Conservation (phyloP, 2,113 vertebrate species). For the Enhydra lutris region DNA sequence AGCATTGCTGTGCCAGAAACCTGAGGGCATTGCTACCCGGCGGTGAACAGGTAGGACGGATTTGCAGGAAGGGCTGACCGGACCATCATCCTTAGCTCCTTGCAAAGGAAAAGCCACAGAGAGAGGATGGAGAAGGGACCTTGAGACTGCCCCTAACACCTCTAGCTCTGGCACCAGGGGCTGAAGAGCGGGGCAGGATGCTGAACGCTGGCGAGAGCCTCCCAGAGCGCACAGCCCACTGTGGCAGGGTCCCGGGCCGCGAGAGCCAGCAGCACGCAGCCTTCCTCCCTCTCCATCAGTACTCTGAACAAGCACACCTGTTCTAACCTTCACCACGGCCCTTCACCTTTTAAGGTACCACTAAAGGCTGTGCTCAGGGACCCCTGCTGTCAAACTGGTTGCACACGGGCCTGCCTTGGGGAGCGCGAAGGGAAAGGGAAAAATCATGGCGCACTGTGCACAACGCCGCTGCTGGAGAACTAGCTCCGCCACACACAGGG, state of each 20-base stretch:
- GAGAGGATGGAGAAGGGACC: not conserved
- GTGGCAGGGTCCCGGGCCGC: not conserved
- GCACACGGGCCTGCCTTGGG: not conserved
- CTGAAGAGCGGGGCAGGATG: not conserved
- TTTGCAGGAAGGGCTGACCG: not conserved
- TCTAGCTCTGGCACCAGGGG: not conserved
- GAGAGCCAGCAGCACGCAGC: not conserved
- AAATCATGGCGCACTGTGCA: not conserved
- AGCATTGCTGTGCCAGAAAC: not conserved
- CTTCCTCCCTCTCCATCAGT: not conserved
- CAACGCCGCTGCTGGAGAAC: not conserved
- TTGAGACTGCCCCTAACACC: not conserved
- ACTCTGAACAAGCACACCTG: not conserved
- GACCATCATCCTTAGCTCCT: not conserved
- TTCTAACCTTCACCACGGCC: not conserved
- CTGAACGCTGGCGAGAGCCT: not conserved
- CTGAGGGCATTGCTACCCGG: not conserved
- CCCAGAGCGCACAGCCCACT: not conserved
- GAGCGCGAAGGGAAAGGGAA: not conserved
- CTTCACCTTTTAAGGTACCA: not conserved
- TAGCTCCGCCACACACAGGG: not conserved
- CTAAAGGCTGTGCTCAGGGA: not conserved
- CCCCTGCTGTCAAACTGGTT: not conserved
- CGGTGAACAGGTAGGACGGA: rapidly evolving
- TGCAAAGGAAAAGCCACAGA: not conserved